Evolutionary conservation across 2,113 vertebrate genomes (phyloP), one percentile per base, ranked within the genome.

Genomic region (Atherinomorus stipes): DNA sequence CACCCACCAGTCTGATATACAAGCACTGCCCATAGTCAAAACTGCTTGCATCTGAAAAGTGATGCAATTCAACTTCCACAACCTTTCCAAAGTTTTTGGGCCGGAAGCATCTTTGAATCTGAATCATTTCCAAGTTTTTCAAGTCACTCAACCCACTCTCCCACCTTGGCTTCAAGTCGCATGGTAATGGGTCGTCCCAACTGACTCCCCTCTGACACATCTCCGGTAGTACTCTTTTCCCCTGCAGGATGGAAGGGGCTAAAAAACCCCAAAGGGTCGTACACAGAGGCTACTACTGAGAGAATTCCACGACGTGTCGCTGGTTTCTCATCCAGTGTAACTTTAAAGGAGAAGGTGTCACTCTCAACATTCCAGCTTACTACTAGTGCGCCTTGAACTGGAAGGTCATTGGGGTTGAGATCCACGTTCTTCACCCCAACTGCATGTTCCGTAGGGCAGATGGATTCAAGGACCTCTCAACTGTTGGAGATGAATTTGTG

Each of bases 21-120:
- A 54, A 44, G 7, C 66, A 34, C 31, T 34, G 31, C 8, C 31
- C 31, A 34, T 34, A 34, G 31, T 8, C 31, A 34, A 34, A 8
- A 69, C 13, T 25, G 16, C 59, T 61, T 18, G 40, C 59, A 22
- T 61, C 18, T 2, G 68, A 51, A 12, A 71, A 71, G 12, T 61
- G 47, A 31, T 57, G n/a, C n/a, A n/a, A n/a, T 23, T 59, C 34
- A 2, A 28, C 3, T 59, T 8, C 16, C 15, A 8, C 11, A 8
- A 44, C 23, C 11, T 64, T 12, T 11, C 50, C 21, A 10, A 52
- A 11, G 50, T 23, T 25, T 12, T 52, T 22, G 11, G 22, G 50
- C 18, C 18, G 16, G 26, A 54, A 22, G 52, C 52, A 54, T 54
- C 52, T 31, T 54, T 13, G 52, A 13, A 31, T 54, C 7, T 54